A percentile compares a stretch with the other conserved stretches of the same genome.
phyloP scores from a whole-genome alignment of 1,140 invertebrate genomes.

The Lordiphosa stackelbergi region DNA sequence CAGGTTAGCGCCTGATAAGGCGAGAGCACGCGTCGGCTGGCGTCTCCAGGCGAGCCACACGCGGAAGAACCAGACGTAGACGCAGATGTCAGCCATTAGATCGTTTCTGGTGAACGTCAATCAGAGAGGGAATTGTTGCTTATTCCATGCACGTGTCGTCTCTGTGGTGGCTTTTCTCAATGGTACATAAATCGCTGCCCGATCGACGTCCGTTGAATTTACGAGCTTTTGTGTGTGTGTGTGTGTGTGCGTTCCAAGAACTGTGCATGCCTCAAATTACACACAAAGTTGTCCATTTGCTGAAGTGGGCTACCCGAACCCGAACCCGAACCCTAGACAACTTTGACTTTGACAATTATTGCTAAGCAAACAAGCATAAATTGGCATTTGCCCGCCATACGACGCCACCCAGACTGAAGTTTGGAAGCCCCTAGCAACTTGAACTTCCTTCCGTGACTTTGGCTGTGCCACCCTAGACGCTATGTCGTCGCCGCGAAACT shows the following conservation, averaged over 20 bases:
- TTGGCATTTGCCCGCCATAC: conserved; percentile 49
- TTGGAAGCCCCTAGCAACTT: conserved; percentile 6
- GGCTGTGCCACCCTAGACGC: conserved; percentile 54
- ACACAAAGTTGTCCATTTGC: conserved; percentile 51
- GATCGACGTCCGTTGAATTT: conserved; percentile 56
- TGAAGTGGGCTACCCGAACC: neutral
- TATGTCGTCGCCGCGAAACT: conserved; percentile 58
- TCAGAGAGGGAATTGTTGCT: conserved; percentile 46
- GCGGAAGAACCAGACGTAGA: conserved; percentile 49
- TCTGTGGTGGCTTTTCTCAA: conserved; percentile 56
- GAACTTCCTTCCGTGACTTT: conserved; percentile 58
- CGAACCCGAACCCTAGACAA: conserved; percentile 55
- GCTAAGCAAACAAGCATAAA: conserved; percentile 73
- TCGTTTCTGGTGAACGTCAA: conserved; percentile 63
- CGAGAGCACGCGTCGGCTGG: conserved; percentile 50
- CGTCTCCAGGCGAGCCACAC: conserved; percentile 55
- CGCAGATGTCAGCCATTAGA: conserved; percentile 61
- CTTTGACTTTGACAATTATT: conserved; percentile 74
- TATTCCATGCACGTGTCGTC: conserved; percentile 61
- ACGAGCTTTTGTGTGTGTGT: conserved; percentile 49
- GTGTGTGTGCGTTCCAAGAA: conserved; percentile 50
- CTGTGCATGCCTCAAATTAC: conserved; percentile 52
- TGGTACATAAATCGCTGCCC: conserved; percentile 31
- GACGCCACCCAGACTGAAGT: conserved; percentile 39
- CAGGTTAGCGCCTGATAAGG: conserved; percentile 72